phyloP scores from a whole-genome alignment of 2,113 vertebrate species.

The Ahaetulla prasina region DNA sequence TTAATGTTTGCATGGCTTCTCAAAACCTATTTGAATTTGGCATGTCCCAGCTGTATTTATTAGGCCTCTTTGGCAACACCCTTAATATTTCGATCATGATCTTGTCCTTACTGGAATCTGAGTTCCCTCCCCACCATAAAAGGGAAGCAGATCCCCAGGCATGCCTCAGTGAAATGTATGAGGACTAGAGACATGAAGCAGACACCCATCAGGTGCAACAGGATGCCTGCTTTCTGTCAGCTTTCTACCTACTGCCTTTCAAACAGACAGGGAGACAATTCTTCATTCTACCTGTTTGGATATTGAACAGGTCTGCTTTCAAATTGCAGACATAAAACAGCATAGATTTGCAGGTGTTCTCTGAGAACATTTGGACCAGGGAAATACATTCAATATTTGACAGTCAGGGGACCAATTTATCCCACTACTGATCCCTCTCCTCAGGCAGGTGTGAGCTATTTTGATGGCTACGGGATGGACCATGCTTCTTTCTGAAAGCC shows the following conservation, averaged over 20 bases:
- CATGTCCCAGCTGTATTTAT: not conserved
- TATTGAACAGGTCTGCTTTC: constrained; percentile 62
- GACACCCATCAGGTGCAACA: constrained; percentile 60
- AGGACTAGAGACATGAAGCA: constrained; percentile 59
- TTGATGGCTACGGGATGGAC: not conserved
- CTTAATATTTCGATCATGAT: constrained; percentile 9
- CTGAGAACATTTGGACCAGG: constrained; percentile 42
- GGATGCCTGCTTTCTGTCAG: constrained; percentile 67
- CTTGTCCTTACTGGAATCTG: constrained; percentile 7
- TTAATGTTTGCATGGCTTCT: not conserved
- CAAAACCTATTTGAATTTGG: not conserved
- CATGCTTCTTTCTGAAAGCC: not conserved
- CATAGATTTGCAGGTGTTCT: constrained; percentile 65
- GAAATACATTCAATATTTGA: constrained; percentile 41
- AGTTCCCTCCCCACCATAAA: not conserved
- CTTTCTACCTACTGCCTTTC: constrained; percentile 58
- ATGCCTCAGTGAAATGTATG: constrained; percentile 58
- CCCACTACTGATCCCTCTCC: not conserved
- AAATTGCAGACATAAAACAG: constrained; percentile 65
- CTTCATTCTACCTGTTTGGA: constrained; percentile 63
- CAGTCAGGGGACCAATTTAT: constrained; percentile 10
- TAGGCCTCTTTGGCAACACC: not conserved
- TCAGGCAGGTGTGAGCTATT: not conserved
- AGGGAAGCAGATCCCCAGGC: constrained; percentile 21
- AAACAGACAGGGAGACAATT: constrained; percentile 51